Evolutionary conservation across 2,113 vertebrate species (phyloP).

Genomic region (Ophiodon elongatus): DNA sequence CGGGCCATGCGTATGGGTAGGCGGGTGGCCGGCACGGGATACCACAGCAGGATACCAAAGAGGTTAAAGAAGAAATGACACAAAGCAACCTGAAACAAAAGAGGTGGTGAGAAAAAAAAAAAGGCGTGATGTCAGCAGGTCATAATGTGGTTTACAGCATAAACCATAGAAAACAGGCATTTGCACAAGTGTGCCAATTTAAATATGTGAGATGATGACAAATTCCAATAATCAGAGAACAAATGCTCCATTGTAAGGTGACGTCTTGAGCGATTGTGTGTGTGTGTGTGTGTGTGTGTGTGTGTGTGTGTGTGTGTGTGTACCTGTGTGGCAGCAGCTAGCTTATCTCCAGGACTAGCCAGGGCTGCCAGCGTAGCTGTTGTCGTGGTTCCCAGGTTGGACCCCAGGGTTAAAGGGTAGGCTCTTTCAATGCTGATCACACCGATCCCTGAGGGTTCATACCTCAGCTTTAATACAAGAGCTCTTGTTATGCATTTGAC

Average conservation of each 20-base stretch:
- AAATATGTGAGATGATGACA: no score
- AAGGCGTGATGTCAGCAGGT: no score
- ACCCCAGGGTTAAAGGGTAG: conserved; percentile 88
- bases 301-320: background rate
- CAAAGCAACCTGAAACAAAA: conserved; percentile 85
- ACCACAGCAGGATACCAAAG: conserved; percentile 91
- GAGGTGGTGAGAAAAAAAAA: background rate
- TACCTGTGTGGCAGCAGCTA: conserved; percentile 88
- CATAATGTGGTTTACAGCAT: background rate
- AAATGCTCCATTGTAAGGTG: no score
- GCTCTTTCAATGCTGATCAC: conserved; percentile 89
- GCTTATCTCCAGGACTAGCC: conserved; percentile 86
- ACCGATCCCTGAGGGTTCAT: conserved; percentile 81
- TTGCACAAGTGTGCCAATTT: no score
- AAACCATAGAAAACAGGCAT: background rate
- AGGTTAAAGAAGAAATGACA: conserved; percentile 95
- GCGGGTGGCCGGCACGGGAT: conserved; percentile 87
- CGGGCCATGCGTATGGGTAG: conserved; percentile 91
- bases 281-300: conserved; percentile 71
- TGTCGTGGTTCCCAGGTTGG: conserved; percentile 89
- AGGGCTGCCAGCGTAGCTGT: conserved; percentile 87
- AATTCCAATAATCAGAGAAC: background rate
- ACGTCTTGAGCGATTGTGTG: no score
- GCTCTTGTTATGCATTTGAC: background rate
- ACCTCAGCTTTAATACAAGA: no score